A percentile compares a stretch with the other conserved stretches of the same genome.
These are phyloP conservation scores for Bruchidius siliquastri DNA, from an alignment of 2,888 invertebrate genomes.

Conservation along the genomic window DNA sequence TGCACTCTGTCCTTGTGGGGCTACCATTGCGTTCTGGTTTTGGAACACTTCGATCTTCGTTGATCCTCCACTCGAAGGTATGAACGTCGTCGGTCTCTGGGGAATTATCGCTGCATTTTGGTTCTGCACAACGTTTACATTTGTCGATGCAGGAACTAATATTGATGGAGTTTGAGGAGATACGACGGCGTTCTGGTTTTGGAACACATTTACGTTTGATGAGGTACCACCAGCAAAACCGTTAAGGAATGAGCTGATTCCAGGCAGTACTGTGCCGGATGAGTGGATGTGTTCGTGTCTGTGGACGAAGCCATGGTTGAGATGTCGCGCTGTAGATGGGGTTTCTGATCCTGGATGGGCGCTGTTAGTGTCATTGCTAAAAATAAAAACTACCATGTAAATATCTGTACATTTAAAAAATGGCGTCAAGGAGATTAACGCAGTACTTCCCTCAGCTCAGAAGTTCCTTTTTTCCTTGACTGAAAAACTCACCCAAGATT, in stretches of 20 bases:
- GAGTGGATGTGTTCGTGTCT: background rate
- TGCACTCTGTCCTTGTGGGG: no score
- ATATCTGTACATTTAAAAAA: no score
- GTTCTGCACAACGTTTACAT: no score
- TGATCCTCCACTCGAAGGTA: background rate
- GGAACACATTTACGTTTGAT: background rate
- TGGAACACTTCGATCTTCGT: no score
- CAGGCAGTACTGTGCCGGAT: background rate
- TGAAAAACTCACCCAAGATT: no score
- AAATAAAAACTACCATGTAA: background rate
- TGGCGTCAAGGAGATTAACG: no score
- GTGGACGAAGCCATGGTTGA: background rate
- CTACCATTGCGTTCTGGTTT: no score
- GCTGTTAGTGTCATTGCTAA: background rate
- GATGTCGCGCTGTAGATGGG: background rate
- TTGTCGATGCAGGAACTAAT: no score
- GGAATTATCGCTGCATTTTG: no score
- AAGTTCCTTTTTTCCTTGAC: no score
- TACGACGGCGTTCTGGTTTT: background rate
- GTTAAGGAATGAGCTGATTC: background rate
- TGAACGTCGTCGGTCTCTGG: background rate
- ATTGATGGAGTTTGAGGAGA: background rate
- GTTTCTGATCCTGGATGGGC: background rate
- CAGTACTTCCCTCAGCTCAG: no score
- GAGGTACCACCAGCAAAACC: background rate